Percentiles rank a stretch among this genome's conserved stretches.
phyloP scores from a whole-genome alignment of 2,888 invertebrate genomes.

The Ormia ochracea region DNA sequence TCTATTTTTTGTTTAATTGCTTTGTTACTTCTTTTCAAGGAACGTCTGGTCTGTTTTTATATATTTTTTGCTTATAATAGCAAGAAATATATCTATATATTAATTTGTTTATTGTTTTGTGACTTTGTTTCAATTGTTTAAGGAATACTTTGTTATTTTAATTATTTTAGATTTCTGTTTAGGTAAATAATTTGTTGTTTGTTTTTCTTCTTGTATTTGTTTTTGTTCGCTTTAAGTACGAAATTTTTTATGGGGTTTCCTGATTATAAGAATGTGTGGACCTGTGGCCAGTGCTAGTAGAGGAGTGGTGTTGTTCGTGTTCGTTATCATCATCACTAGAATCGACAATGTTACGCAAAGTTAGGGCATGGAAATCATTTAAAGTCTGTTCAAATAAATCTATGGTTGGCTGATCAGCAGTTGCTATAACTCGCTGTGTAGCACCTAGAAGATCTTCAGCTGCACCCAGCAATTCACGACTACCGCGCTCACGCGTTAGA shows the following conservation, averaged over 20 bases:
- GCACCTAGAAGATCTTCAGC: constrained; percentile 74
- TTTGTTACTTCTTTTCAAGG: constrained; percentile 48
- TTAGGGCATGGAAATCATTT: constrained; percentile 75
- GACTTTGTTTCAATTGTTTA: constrained; percentile 11
- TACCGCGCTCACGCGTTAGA: constrained; percentile 64
- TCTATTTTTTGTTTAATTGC: constrained; percentile 22
- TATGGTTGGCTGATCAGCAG: constrained; percentile 73
- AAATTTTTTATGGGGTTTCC: constrained; percentile 43
- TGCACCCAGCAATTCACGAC: constrained; percentile 70
- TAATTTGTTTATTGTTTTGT: constrained; percentile 38
- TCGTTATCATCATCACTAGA: constrained; percentile 68
- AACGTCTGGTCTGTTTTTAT: constrained; percentile 51
- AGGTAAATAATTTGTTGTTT: constrained; percentile 8
- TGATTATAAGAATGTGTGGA: constrained; percentile 44
- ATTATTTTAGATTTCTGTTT: constrained; percentile 33
- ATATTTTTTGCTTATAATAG: constrained; percentile 24
- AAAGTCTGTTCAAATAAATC: constrained; percentile 76
- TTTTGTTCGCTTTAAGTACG: constrained; percentile 46
- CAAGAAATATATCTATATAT: constrained; percentile 34
- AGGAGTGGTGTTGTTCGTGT: constrained; percentile 31
- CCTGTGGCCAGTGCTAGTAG: constrained; percentile 48
- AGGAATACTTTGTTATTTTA: constrained; percentile 51
- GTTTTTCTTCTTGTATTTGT: neutral
- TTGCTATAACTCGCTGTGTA: constrained; percentile 71
- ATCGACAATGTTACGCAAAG: constrained; percentile 73